Evolutionary conservation across 1,140 invertebrate genomes (phyloP), one percentile per base, ranked within the genome.

Genomic region (Drosophila guanche): DNA sequence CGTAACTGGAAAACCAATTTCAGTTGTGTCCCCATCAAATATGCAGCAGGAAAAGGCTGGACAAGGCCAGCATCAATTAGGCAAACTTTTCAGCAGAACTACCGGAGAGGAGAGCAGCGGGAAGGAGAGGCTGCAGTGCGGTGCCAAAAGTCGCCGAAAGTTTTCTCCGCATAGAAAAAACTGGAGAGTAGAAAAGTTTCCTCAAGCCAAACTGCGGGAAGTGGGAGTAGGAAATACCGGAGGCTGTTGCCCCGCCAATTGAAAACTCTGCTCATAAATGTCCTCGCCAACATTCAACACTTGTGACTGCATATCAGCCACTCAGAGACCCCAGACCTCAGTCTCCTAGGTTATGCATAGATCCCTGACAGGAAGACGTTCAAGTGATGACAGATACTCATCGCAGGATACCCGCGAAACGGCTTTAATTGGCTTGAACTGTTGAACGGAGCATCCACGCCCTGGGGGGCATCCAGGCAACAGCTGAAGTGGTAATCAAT

Each of bases 401-500:
- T 12, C 33, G 51, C 42, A 48, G 43, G 20, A 47, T 33, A 42
- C 43, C 29, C 16, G 16, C 16, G 16, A 20, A 68, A 68, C 45
- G 50, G 25, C 29, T 48, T 68, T 68, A 68, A 68, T 68, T 68
- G 65, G 62, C 65, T 40, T 56, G 63, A 68, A 68, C 65, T 68
- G 51, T 61, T 33, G 29, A 46, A 8, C 29, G 23, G 29, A 46
- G 7, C 29, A 20, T 23, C n/a, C 45, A n/a, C n/a, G n/a, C n/a
- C 29, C 16, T 48, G 8, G n/a, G 23, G 16, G 27, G 40, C 25
- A 42, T 42, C 33, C 33, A 33, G 42, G 50, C 62, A 68, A 68
- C 63, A 68, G 65, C 63, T 48, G 62, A 48, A 27, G 10, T n/a
- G 33, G 50, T 16, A 68, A 68, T 68, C 62, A 68, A 68, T 68